A percentile compares a stretch with the other conserved stretches of the same genome.
Evolutionary conservation across 1,140 invertebrate genomes (phyloP).

Genomic region (Zeugodacus cucurbitae): DNA sequence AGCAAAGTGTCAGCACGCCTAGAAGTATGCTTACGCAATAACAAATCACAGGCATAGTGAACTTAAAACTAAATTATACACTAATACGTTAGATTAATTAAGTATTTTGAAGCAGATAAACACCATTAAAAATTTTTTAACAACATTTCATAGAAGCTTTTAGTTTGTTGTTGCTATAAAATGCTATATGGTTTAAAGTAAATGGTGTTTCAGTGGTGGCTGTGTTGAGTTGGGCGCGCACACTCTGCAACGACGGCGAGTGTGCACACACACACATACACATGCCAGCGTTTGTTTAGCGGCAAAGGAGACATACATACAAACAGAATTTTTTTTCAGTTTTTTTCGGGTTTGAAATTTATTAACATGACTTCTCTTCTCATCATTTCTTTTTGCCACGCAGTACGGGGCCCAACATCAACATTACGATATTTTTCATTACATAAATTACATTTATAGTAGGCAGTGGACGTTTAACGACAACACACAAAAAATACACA

Average conservation of each 20-base stretch:
- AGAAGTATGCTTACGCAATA: background rate
- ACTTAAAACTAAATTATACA: background rate
- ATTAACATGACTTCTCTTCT: background rate
- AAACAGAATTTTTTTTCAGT: background rate
- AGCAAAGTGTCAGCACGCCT: background rate
- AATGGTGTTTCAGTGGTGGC: background rate
- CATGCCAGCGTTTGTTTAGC: background rate
- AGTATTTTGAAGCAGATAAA: background rate
- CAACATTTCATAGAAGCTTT: background rate
- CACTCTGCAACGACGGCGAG: background rate
- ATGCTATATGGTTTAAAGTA: background rate
- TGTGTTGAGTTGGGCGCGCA: background rate
- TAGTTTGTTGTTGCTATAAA: background rate
- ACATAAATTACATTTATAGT: slow-evolving; percentile 66
- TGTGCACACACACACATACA: background rate
- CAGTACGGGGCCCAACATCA: slow-evolving; percentile 60
- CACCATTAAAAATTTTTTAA: background rate
- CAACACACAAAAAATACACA: slow-evolving; percentile 38
- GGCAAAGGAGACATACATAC: background rate
- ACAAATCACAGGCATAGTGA: background rate
- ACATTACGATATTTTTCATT: slow-evolving; percentile 67
- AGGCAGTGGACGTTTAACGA: slow-evolving; percentile 53
- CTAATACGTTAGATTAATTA: background rate
- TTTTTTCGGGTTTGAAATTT: background rate
- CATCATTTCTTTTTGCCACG: background rate